These are phyloP conservation scores for Rhadina sibilatrix DNA, from an alignment of 2,113 vertebrate species.

Conservation along the genomic window DNA sequence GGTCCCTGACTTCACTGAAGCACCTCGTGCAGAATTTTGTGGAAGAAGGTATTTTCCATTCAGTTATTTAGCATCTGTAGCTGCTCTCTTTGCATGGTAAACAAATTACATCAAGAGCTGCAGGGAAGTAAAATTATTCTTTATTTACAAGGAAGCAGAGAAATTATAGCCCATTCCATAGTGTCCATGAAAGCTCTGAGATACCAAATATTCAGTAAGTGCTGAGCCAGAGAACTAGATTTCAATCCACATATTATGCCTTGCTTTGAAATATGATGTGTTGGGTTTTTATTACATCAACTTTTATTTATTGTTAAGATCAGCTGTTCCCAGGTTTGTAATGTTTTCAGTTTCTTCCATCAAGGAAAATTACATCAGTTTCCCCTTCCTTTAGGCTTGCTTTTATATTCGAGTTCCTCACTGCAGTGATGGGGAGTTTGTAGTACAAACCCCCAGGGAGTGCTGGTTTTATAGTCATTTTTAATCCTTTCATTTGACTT, in stretches of 20 bases:
- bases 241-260: background rate
- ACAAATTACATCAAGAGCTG: background rate
- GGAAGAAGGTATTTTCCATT: background rate
- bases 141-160: background rate
- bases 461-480: background rate
- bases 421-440: background rate
- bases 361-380: background rate
- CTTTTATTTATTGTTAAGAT: background rate
- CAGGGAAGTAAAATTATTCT: background rate
- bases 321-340: background rate
- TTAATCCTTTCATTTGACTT: background rate
- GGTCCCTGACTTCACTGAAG: background rate
- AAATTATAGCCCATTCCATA: background rate
- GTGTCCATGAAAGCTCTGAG: background rate
- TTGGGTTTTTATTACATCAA: background rate
- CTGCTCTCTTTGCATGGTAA: background rate
- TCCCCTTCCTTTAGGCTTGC: background rate
- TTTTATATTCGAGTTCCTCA: background rate
- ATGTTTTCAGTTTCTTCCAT: background rate
- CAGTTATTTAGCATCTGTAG: background rate
- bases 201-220: background rate
- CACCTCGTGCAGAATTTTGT: background rate
- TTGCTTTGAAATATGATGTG: background rate
- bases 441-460: background rate
- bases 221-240: background rate